Base-by-base conservation (phyloP, 2,888 invertebrate genomes). In the Brachynemurus nebulosus region DNA sequence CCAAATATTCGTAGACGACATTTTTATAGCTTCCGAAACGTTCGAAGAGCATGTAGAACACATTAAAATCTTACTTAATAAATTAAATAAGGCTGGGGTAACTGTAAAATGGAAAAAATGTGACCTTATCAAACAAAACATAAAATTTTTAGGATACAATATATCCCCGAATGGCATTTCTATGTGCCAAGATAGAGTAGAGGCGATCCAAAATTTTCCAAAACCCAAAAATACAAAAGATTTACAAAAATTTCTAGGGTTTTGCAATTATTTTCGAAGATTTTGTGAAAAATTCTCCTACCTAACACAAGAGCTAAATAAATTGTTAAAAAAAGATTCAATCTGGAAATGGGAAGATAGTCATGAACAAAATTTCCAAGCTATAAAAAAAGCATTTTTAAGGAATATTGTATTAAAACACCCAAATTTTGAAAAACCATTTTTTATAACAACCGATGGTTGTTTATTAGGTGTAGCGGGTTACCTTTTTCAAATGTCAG, bases 221-320 rank as follows among this genome's bases (percentile, higher is more conserved):
- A 11, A 9, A 12, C 49, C 49, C 12, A 16, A 16, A 14, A 42
- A 43, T 16, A 11, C 37, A 5, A 45, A 43, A 35, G 18, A 39
- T 3, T 27, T 48, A 14, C 36, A 45, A 16, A 37, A 41, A 2
- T 48, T 46, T 34, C 27, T 47, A 11, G 48, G 46, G 2, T 18
- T 48, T 2, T 34, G 42, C 9, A 48, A 48, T 37, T 48, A 44
- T 27, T 41, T 47, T 17, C 12, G 47, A 3, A 2, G 45, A 23
- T 48, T 36, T 7, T 2, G 12, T 3, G 7, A 36, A 4, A 1
- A 7, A 7, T 2, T 36, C 3, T 11, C 14, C 7, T 1, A 3
- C 11, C 2, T 14, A 14, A 3, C 11, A 4, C 2, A 4, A 4
- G 1, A 12, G 1, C 16, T 14, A 3, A 3, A 12, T 4, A 4